Evolutionary conservation across 2,888 invertebrate species (phyloP), one percentile per base, ranked within the genome.

Genomic region (Molorchus minor): DNA sequence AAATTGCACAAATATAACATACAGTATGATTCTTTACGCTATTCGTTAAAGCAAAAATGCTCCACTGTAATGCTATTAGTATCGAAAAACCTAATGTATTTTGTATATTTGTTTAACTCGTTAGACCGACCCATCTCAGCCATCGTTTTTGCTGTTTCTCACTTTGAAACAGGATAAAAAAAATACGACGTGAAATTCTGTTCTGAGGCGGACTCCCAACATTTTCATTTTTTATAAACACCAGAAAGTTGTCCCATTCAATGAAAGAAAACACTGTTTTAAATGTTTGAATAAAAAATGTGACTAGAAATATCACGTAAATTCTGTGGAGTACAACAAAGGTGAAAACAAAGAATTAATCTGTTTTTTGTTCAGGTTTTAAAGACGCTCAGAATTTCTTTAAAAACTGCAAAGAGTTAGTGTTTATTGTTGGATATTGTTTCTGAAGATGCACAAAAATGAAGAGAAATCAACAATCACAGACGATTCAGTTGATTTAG

Each of bases 241-340:
- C 21, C n/a, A 49, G 21, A 17, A 33, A 17, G 12, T 49, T 19
- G 3, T 36, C 17, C 49, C 17, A 1, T 36, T 49, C 21, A 35
- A 36, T 29, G 15, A 49, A 35, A 33, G 36, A 20, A 5, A 33
- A 10, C 15, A 49, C 35, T 49, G 49, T 15, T 8, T 21, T 5
- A 33, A 12, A 35, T 49, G 49, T 35, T 7, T n/a, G 5, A 12
- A 12, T n/a, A 3, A n/a, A n/a, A n/a, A 33, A 3, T 33, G 33
- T n/a, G n/a, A 10, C 3, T n/a, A n/a, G 33, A 3, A 3, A n/a
- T n/a, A 33, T 33, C 33, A 33, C n/a, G 12, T 7, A 33, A n/a
- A 33, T 33, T 33, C 33, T n/a, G 2, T 3, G 12, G 12, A 5
- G 3, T n/a, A 33, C 2, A 10, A 3, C 12, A 3, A n/a, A 7